A percentile compares a stretch with the other conserved stretches of the same genome.
These are phyloP conservation scores for Polymixis flavicincta DNA, from an alignment of 2,888 invertebrate genomes.

Conservation along the genomic window DNA sequence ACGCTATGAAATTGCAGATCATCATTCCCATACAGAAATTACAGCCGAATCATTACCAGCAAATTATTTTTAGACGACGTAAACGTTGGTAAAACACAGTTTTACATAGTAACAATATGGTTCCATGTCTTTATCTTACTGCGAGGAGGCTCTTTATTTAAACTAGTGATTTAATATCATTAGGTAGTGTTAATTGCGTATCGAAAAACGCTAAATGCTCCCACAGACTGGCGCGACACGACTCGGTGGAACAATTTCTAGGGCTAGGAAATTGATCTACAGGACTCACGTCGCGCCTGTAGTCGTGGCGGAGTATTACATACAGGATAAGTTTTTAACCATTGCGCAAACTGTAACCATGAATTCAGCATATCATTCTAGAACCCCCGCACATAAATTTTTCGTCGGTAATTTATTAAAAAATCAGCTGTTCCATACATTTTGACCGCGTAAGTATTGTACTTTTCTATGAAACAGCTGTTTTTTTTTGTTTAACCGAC, in stretches of 20 bases:
- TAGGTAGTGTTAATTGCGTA: conserved; percentile 69
- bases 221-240: neutral
- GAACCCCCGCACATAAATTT: too few relatives aligned
- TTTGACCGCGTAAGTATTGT: too few relatives aligned
- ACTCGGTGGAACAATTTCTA: neutral
- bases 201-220: conserved; percentile 52
- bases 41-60: conserved; percentile 19
- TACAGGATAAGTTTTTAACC: too few relatives aligned
- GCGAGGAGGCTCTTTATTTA: conserved; percentile 61
- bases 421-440: too few relatives aligned
- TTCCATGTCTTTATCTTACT: conserved; percentile 33
- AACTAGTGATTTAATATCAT: conserved; percentile 72
- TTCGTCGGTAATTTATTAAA: too few relatives aligned
- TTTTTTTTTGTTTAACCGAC: too few relatives aligned
- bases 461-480: too few relatives aligned
- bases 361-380: too few relatives aligned
- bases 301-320: conserved; percentile 52
- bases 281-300: neutral
- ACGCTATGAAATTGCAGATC: conserved; percentile 24
- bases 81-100: conserved; percentile 27
- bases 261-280: neutral
- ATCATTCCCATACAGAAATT: conserved; percentile 28
- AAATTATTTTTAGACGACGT: conserved; percentile 36
- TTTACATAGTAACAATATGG: neutral
- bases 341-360: too few relatives aligned